Percentiles rank a stretch among this genome's conserved stretches.
These are phyloP conservation scores for Cataglyphis altisquamis DNA, from an alignment of 2,888 invertebrate species.

Conservation along the genomic window DNA sequence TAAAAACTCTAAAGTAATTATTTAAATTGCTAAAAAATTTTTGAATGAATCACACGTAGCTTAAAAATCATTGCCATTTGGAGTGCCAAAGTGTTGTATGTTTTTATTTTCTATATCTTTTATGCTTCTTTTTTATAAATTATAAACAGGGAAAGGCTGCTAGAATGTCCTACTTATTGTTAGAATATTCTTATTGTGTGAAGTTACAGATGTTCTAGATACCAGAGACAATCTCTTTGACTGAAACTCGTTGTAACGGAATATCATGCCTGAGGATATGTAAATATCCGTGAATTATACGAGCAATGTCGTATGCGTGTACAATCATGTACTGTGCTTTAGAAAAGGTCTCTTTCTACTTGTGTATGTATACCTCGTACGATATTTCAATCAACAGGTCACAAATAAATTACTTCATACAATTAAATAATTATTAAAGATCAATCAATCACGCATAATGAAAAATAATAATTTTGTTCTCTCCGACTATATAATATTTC, in stretches of 20 bases:
- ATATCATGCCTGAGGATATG: conserved; percentile 1
- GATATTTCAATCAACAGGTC: background rate
- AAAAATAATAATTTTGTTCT: background rate
- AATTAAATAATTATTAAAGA: background rate
- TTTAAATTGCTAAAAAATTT: background rate
- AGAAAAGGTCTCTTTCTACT: background rate
- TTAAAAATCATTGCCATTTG: background rate
- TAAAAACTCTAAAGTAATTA: background rate
- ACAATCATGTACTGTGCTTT: background rate
- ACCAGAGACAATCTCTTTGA: conserved; percentile 3
- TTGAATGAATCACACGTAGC: background rate
- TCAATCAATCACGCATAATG: background rate
- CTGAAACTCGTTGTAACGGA: conserved; percentile 5
- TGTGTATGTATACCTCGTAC: background rate
- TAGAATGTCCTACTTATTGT: background rate
- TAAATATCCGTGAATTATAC: conserved; percentile 26
- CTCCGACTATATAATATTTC: background rate
- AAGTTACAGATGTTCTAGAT: background rate
- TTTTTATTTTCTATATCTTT: background rate
- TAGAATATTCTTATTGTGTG: background rate
- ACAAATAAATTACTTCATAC: background rate
- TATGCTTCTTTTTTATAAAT: conserved; percentile 9
- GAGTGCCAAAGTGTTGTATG: background rate
- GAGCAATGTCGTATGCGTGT: background rate
- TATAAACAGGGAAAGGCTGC: conserved; percentile 10